Evolutionary conservation across 2,113 vertebrate genomes (phyloP), one percentile per base, ranked within the genome.

Genomic region (Crypturellus undulatus): DNA sequence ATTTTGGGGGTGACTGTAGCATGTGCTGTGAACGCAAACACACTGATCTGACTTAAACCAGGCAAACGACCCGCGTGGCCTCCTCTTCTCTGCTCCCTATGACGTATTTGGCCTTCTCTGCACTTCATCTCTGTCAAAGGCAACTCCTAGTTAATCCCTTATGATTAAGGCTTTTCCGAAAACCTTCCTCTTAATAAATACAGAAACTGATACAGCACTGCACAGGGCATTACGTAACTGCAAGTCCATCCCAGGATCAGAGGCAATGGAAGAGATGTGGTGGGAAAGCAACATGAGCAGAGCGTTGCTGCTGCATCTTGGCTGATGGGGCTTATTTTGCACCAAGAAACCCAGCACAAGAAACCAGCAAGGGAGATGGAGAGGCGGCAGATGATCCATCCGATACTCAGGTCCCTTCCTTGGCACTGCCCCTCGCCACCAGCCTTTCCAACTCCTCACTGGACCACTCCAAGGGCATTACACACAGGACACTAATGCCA

Each of bases 401-500:
- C 60, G 67, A 88, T 36, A 2, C 6, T 70, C 76, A 17, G 17
- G 1, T 25, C 38, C 63, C 62, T 79, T 15, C 36, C n/a, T 3
- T 34, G 58, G 38, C 56, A 12, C 63, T 70, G 47, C 8, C 34
- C 26, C 40, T 52, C 2, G 20, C 59, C 54, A 45, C 59, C 72
- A 58, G 68, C 54, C 64, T 21, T 59, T 30, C 93, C 84, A 86
- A 47, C 42, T 76, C 34, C 84, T 86, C 54, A 5, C 3, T 36
- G 72, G 16, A 8, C 9, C 24, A 65, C 17, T 87, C 56, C 51
- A 4, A 2, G 51, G 24, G 18, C 5, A 10, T 65, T 2, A 67
- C 19, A 20, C 69, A 12, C 0, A 0, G 25, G 12, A 67, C 15
- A 62, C 16, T 54, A 0, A 0, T 51, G 79, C 38, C 81, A 81